A percentile compares a stretch with the other conserved stretches of the same genome.
Evolutionary conservation across 2,888 invertebrate species (phyloP).

Genomic region (Drosophila niveifrons): DNA sequence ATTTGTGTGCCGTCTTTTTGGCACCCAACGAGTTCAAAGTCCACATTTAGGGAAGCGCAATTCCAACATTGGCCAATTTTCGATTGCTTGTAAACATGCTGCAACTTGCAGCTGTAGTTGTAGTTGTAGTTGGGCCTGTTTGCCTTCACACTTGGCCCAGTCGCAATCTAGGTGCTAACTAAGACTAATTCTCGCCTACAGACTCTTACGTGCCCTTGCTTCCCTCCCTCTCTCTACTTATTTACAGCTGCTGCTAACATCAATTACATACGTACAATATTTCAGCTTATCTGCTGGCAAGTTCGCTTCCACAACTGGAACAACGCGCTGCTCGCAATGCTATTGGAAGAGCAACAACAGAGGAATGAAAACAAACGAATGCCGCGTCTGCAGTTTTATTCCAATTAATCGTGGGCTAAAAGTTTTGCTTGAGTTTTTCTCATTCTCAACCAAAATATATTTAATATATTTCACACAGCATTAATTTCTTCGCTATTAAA

Average conservation of each 20-base stretch:
- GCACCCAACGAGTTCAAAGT: slow-evolving; percentile 67
- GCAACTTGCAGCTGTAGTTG: slow-evolving; percentile 17
- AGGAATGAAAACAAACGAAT: not conserved
- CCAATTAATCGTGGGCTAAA: not conserved
- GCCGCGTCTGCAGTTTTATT: not conserved
- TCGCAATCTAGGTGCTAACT: slow-evolving; percentile 47
- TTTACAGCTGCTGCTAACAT: not conserved
- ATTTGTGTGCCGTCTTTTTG: slow-evolving; percentile 46
- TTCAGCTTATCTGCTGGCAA: not conserved
- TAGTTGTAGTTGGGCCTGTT: slow-evolving; percentile 29
- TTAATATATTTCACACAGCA: not conserved
- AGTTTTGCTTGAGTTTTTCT: not conserved
- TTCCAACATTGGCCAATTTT: slow-evolving; percentile 29
- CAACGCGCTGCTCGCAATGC: not conserved
- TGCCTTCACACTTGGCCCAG: slow-evolving; percentile 65
- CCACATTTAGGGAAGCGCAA: slow-evolving; percentile 53
- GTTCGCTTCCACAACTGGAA: not conserved
- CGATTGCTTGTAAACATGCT: slow-evolving; percentile 27
- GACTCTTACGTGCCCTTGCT: slow-evolving; percentile 18
- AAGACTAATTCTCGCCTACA: slow-evolving; percentile 47
- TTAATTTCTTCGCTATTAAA: not conserved
- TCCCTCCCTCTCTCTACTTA: not conserved
- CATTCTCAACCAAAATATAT: too few species aligned
- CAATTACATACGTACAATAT: slow-evolving; percentile 5
- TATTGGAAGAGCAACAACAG: not conserved